phyloP scores from a whole-genome alignment of 2,113 vertebrate species.

The Globicephala melas region DNA sequence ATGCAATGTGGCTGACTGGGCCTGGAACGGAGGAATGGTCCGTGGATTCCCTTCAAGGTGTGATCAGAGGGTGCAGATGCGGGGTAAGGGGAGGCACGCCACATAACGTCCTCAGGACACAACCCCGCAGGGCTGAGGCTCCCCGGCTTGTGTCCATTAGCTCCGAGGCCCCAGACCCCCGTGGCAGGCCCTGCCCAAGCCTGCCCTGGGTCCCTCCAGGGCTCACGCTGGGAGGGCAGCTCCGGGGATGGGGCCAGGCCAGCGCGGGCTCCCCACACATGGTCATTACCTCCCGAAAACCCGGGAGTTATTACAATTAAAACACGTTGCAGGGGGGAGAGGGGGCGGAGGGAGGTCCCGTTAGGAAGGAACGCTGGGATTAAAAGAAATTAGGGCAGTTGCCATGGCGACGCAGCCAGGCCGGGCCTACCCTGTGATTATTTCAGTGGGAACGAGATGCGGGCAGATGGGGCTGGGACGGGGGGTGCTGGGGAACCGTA shows the following conservation, averaged over 20 bases:
- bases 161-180: neutral
- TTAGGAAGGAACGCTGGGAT: slow-evolving; percentile 69
- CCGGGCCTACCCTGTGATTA: slow-evolving; percentile 58
- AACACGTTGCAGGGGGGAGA: slow-evolving; percentile 44
- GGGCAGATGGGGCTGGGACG: neutral
- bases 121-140: neutral
- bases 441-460: slow-evolving; percentile 56
- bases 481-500: neutral
- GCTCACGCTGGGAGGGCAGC: slow-evolving; percentile 58
- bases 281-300: slow-evolving; percentile 62
- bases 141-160: slow-evolving; percentile 20
- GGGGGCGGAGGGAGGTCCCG: slow-evolving; percentile 35
- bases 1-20: neutral
- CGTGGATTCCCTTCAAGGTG: neutral
- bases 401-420: slow-evolving; percentile 38
- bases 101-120: neutral
- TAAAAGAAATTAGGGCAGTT: slow-evolving; percentile 66
- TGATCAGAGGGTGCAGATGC: neutral
- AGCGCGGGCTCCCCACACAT: slow-evolving; percentile 44
- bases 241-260: slow-evolving; percentile 67
- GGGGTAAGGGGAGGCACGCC: neutral
- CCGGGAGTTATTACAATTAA: slow-evolving; percentile 74
- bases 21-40: neutral
- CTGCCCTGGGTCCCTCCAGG: slow-evolving; percentile 43
- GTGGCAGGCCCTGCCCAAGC: slow-evolving; percentile 25